Base-by-base conservation (phyloP, 2,113 vertebrate genomes). In the Oryzias melastigma region DNA sequence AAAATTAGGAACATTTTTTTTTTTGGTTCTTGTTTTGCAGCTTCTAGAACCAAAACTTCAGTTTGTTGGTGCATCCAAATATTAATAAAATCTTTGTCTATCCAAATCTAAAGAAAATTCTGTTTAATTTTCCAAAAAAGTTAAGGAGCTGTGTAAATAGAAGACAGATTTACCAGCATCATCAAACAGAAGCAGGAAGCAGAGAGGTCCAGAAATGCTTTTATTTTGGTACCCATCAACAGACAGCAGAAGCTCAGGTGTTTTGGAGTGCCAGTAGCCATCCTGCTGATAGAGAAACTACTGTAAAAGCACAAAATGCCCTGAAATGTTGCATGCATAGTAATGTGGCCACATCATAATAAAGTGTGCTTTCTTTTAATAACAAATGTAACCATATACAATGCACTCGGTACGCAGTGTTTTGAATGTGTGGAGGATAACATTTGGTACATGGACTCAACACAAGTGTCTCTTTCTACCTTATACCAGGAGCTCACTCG, bases 271-370 rank as follows among this genome's bases (percentile, higher is more conserved):
- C 83, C 79, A 85, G 74, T 77, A 87, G 86, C 89, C 56, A 68
- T 80, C 56, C 73, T 84, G 68, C 79, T 87, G 81, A 80, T 75
- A 75, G 75, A 82, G 61, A 81, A 84, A 88, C 84, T 89, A 47
- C 46, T 19, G 46, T 47, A 87, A 83, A 90, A 90, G 87, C 85
- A 86, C 84, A 85, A 80, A 86, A 87, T 85, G 68, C 80, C 85
- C 87, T 86, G 83, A 83, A 84, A 90, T 90, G 74, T 90, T 82
- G 89, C 90, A 91, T 91, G 90, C 90, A 91, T 91, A 91, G 90
- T 90, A 89, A 84, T 90, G 88, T 88, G 84, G 76, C 78, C 76
- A 81, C 86, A 85, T 78, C 60, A 85, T 81, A 82, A 74, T 81
- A 82, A 77, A 77, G 60, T 90, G 85, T 90, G 83, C 87, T 89